Evolutionary conservation across 2,888 invertebrate species (phyloP).

Genomic region (Adela reaumurella): DNA sequence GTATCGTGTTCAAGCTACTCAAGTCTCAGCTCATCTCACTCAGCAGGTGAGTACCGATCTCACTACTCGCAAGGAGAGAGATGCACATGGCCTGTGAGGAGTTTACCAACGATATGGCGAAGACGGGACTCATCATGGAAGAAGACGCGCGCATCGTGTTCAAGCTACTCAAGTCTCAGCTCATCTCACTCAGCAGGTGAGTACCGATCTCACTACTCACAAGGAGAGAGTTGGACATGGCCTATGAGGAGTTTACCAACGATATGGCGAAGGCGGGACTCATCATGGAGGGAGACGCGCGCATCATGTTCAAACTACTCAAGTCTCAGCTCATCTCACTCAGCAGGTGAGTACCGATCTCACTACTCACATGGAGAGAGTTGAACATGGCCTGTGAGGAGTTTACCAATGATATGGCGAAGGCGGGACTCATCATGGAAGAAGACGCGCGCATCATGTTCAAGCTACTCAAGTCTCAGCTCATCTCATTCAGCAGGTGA

Average conservation of each 20-base stretch:
- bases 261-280: too few species aligned
- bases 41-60: constrained; percentile 39
- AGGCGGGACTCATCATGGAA: constrained; percentile 87
- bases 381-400: too few species aligned
- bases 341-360: too few species aligned
- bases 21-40: constrained; percentile 82
- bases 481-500: constrained; percentile 65
- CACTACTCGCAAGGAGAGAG: constrained; percentile 1
- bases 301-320: constrained; percentile 78
- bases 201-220: constrained; percentile 64
- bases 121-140: constrained; percentile 87
- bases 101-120: constrained; percentile 93
- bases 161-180: constrained; percentile 85
- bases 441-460: constrained; percentile 81
- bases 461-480: constrained; percentile 85
- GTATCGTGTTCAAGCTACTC: constrained; percentile 86
- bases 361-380: too few species aligned
- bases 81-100: constrained; percentile 79
- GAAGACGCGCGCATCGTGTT: constrained; percentile 81
- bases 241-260: too few species aligned
- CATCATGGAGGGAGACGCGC: constrained; percentile 82
- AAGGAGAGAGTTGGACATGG: constrained; percentile 97
- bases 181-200: constrained; percentile 65
- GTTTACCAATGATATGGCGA: constrained; percentile 93
- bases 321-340: too few species aligned